A percentile compares a stretch with the other conserved stretches of the same genome.
Evolutionary conservation across 2,797 vertebrate species (phyloP).

Genomic region (Semaprochilodus insignis): DNA sequence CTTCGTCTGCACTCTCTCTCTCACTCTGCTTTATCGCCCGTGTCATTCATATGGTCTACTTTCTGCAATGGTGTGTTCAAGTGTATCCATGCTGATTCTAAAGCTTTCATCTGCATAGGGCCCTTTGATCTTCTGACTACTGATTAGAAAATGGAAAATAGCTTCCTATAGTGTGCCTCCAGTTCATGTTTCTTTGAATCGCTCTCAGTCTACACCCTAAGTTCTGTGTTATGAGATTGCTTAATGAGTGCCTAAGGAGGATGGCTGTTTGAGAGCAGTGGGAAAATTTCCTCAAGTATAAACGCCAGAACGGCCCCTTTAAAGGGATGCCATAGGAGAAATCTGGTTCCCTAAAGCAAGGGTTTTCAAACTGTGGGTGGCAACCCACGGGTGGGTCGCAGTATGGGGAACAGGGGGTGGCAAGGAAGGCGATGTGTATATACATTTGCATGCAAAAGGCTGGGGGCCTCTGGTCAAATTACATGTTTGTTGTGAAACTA

Average conservation of each 20-base stretch:
- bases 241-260: not conserved
- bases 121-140: slow-evolving; percentile 43
- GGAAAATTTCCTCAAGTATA: not conserved
- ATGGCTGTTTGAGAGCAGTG: not conserved
- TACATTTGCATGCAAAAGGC: too few species aligned
- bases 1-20: slow-evolving; percentile 52
- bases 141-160: slow-evolving; percentile 49
- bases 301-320: too few species aligned
- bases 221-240: not conserved
- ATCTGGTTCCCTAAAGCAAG: too few species aligned
- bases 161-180: slow-evolving; percentile 22
- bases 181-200: slow-evolving; percentile 21
- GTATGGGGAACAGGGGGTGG: too few species aligned
- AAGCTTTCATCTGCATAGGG: slow-evolving; percentile 46
- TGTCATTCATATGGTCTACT: slow-evolving; percentile 42
- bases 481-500: too few species aligned
- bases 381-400: too few species aligned
- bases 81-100: slow-evolving; percentile 20
- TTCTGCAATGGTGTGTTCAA: slow-evolving; percentile 16
- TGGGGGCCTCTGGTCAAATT: too few species aligned
- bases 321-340: too few species aligned
- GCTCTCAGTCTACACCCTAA: not conserved
- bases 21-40: slow-evolving; percentile 43
- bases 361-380: too few species aligned
- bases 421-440: too few species aligned